Conservation (phyloP, 2,888 invertebrate genomes). For the Drosophila merina region DNA sequence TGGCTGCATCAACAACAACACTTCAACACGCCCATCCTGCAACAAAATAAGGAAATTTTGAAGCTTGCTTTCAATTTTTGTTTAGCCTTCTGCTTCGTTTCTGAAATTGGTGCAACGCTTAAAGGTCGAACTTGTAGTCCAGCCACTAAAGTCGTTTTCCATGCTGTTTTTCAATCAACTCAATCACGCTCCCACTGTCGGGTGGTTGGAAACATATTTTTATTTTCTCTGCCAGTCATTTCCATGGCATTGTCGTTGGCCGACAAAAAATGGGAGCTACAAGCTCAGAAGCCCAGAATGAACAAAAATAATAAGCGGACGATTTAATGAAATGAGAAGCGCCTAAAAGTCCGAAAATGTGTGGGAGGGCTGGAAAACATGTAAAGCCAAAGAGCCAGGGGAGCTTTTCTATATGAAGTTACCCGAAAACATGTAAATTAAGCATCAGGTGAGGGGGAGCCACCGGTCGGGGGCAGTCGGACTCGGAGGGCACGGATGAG, state of each 20-base stretch:
- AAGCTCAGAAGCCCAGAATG: conserved; percentile 9
- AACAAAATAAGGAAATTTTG: conserved; percentile 31
- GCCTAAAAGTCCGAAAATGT: conserved; percentile 55
- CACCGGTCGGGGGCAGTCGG: no score
- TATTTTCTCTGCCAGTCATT: conserved; percentile 64
- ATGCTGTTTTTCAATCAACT: not conserved
- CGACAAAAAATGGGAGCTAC: not conserved
- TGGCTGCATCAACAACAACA: conserved; percentile 21
- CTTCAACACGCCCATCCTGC: conserved; percentile 10
- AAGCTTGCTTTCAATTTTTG: conserved; percentile 28
- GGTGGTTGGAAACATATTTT: not conserved
- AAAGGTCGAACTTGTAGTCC: not conserved
- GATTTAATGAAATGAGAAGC: conserved; percentile 75
- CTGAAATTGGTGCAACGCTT: not conserved
- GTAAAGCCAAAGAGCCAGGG: conserved; percentile 41
- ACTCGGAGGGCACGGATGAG: conserved; percentile 43
- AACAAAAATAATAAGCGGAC: conserved; percentile 47
- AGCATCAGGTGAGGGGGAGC: conserved; percentile 22
- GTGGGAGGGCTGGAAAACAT: conserved; percentile 19
- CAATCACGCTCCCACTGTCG: conserved; percentile 23
- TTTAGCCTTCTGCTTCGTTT: conserved; percentile 45
- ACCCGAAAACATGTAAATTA: conserved; percentile 50
- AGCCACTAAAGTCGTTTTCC: not conserved
- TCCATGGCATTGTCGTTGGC: conserved; percentile 43
- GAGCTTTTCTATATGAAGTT: conserved; percentile 63